Base-by-base conservation (phyloP, 2,888 invertebrate genomes). In the Laspeyria flexula region DNA sequence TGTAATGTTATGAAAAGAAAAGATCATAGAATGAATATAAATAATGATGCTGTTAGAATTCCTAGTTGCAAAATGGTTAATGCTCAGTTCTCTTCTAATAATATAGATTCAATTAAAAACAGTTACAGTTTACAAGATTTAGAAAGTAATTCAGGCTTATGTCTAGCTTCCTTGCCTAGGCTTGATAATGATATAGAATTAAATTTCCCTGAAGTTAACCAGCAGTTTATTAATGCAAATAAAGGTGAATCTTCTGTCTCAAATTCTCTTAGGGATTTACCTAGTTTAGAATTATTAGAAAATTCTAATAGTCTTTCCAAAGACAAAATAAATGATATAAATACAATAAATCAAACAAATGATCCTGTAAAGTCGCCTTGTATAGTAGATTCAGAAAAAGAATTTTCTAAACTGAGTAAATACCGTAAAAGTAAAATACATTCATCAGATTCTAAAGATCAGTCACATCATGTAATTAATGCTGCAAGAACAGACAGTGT, bases 221-320 rank as follows among this genome's bases (percentile, higher is more conserved):
- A 92, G 76, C 92, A 92, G 63, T 92, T 92, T 64, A 89, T 92
- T 34, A 86, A 90, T 79, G 91, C 88, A 34, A 91, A 90, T 71
- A 90, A 88, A 79, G 75, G 68, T 41, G 88, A 85, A 23, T 59
- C 79, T 27, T 67, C 71, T 7, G 34, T 44, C 38, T 21, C 71
- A 40, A 53, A 60, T 48, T 49, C 73, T 25, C 43, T 67, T 12
- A 68, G 71, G 55, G 81, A 83, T 63, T 72, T 83, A 44, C 74
- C 81, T 13, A 37, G 69, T 3, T 55, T 83, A 48, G 76, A 78
- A 47, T 45, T 55, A 35, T 49, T 73, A 38, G 77, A 79, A 13
- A 60, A 67, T 34, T 56, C 61, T 44, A 61, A 54, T 7, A 61
- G 59, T 39, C 58, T 49, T 56, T 42, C 43, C 27, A 56, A 55